These are phyloP conservation scores for Sander lucioperca DNA, from an alignment of 2,113 vertebrate genomes.

Conservation along the genomic window DNA sequence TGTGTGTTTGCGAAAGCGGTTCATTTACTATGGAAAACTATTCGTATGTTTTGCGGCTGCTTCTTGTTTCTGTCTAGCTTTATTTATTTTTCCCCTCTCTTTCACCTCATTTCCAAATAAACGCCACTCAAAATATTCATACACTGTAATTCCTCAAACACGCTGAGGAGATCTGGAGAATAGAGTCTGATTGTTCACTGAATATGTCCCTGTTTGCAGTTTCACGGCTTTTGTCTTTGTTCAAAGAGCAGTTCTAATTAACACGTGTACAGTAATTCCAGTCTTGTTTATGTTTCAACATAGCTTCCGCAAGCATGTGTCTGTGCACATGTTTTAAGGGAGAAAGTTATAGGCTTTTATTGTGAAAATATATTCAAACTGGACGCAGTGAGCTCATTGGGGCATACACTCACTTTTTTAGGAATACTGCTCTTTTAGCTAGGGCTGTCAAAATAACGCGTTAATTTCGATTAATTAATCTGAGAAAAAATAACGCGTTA, in stretches of 20 bases:
- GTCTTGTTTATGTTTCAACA: slow-evolving; percentile 38
- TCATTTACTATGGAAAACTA: slow-evolving; percentile 10
- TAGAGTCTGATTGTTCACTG: slow-evolving; percentile 44
- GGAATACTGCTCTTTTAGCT: slow-evolving; percentile 53
- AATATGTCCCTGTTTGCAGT: slow-evolving; percentile 44
- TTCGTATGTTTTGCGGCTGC: background rate
- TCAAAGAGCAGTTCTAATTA: slow-evolving; percentile 39
- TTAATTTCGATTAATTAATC: too few species aligned
- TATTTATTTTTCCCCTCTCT: background rate
- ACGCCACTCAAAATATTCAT: slow-evolving; percentile 45
- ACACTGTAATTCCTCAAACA: slow-evolving; percentile 37
- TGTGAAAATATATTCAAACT: slow-evolving; percentile 21
- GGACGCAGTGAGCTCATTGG: slow-evolving; percentile 21
- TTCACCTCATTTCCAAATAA: slow-evolving; percentile 27
- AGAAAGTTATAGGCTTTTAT: background rate
- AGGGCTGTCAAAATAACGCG: too few species aligned
- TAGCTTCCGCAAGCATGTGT: background rate
- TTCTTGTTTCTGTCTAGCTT: background rate
- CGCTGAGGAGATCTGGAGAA: slow-evolving; percentile 41
- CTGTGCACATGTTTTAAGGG: background rate
- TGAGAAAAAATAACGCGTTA: too few species aligned
- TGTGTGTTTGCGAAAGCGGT: background rate
- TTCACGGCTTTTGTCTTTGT: slow-evolving; percentile 30
- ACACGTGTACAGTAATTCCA: slow-evolving; percentile 35
- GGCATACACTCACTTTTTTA: slow-evolving; percentile 36